Conservation (phyloP, 53 echinoderm and acorn worm genomes). For the Stichopus horrens region DNA sequence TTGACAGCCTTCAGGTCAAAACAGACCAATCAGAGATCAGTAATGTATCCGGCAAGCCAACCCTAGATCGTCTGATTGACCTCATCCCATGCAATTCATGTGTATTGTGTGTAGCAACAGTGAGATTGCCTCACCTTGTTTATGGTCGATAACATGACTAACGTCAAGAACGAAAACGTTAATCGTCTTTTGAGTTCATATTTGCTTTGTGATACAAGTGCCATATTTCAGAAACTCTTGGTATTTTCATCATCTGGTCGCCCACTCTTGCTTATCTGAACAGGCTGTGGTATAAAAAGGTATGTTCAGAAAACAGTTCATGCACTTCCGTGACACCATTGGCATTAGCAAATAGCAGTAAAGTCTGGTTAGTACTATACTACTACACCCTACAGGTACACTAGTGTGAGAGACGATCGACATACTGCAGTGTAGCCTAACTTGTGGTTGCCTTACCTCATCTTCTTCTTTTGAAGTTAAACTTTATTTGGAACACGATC, state of each 20-base stretch:
- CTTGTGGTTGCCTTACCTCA: too few relatives aligned
- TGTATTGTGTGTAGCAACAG: constrained; percentile 11
- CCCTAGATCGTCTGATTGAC: constrained; percentile 36
- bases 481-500: too few relatives aligned
- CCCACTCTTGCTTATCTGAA: neutral
- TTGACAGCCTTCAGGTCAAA: neutral
- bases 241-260: neutral
- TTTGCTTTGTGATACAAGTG: neutral
- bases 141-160: neutral
- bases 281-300: neutral
- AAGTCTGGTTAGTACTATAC: too few relatives aligned
- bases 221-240: constrained; percentile 1
- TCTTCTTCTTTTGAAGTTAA: too few relatives aligned
- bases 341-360: neutral
- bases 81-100: neutral
- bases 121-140: constrained; percentile 21
- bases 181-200: neutral
- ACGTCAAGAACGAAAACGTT: neutral
- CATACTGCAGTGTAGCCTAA: too few relatives aligned
- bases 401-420: too few relatives aligned
- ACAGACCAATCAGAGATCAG: neutral
- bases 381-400: too few relatives aligned
- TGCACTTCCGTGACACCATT: neutral
- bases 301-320: neutral
- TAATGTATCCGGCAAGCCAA: neutral